Percentiles rank a stretch among this genome's conserved stretches.
These are phyloP conservation scores for Peromyscus melanophrys DNA, from an alignment of 2,797 vertebrate species.

Conservation along the genomic window DNA sequence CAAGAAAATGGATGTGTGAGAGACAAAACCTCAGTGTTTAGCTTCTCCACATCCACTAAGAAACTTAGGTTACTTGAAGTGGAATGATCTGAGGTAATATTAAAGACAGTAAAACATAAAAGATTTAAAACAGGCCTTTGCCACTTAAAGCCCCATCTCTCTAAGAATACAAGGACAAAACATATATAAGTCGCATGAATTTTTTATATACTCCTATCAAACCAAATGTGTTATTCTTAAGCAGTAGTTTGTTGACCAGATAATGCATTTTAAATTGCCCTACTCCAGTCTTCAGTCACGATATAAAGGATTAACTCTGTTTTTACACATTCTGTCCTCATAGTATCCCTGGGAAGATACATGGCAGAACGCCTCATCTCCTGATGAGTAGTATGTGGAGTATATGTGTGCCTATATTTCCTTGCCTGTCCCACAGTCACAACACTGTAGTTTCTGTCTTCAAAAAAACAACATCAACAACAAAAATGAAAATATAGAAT, in stretches of 20 bases:
- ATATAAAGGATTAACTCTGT: background rate
- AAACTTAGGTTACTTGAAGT: background rate
- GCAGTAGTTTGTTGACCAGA: background rate
- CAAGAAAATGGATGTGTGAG: background rate
- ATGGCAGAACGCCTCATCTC: background rate
- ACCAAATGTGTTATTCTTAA: background rate
- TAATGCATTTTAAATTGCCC: background rate
- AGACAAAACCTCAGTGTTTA: background rate
- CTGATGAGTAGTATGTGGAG: background rate
- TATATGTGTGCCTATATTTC: background rate
- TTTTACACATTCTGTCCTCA: background rate
- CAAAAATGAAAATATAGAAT: background rate
- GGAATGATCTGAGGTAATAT: background rate
- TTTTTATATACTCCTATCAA: background rate
- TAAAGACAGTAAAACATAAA: background rate
- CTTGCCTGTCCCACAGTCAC: background rate
- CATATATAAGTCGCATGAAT: fast-evolving
- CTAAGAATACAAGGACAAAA: background rate
- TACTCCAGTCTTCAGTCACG: background rate
- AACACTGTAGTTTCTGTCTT: background rate
- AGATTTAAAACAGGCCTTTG: background rate
- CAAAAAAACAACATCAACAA: background rate
- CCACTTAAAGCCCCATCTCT: background rate
- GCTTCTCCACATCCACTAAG: background rate
- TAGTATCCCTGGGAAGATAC: background rate